These are phyloP conservation scores for Petrocephalus microphthalmus DNA, from an alignment of 2,113 vertebrate species.

Conservation along the genomic window DNA sequence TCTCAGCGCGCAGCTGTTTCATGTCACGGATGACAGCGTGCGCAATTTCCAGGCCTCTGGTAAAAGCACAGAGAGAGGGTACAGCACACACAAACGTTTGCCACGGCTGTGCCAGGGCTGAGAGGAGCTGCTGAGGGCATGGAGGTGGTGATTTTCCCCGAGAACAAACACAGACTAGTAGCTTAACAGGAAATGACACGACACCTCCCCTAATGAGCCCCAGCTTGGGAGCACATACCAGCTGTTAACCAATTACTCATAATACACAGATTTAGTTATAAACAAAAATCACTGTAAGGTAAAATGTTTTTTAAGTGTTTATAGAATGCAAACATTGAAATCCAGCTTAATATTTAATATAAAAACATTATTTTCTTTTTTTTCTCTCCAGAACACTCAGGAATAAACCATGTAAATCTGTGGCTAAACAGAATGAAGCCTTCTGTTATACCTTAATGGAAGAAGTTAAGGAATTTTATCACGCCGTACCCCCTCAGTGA, in stretches of 20 bases:
- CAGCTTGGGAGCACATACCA: neutral
- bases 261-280: neutral
- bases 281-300: neutral
- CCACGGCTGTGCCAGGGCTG: neutral
- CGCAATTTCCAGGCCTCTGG: neutral
- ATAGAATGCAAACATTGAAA: too few relatives aligned
- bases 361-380: neutral
- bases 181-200: neutral
- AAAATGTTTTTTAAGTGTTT: too few relatives aligned
- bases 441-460: neutral
- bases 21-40: neutral
- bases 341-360: neutral
- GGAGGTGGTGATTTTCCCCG: neutral
- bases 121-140: neutral
- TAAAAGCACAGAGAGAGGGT: neutral
- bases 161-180: neutral
- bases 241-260: neutral
- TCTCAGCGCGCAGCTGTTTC: neutral
- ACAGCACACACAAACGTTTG: neutral
- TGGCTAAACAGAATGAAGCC: neutral
- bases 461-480: neutral
- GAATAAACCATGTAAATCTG: neutral
- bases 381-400: neutral
- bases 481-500: neutral
- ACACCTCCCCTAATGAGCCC: neutral